These are phyloP conservation scores for Botia almorhae DNA, from an alignment of 2,797 vertebrate genomes.

Conservation along the genomic window DNA sequence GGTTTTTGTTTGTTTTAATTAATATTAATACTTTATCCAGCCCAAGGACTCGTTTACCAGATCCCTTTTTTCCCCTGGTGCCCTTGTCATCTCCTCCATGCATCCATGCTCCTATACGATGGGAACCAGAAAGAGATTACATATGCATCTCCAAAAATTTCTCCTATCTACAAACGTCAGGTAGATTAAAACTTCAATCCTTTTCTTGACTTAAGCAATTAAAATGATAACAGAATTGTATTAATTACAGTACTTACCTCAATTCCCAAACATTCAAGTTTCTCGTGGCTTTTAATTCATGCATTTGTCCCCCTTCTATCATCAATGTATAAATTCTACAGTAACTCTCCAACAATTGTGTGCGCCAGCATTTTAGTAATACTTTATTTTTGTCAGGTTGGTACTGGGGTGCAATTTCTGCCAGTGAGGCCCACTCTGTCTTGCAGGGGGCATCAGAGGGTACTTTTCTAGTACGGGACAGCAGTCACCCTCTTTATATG, in stretches of 20 bases:
- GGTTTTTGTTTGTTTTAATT: too few relatives aligned
- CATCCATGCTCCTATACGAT: conserved; percentile 78
- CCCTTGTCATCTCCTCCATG: conserved; percentile 70
- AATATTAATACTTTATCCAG: conserved; percentile 57
- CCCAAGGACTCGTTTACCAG: conserved; percentile 73
- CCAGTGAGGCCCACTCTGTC: conserved; percentile 91
- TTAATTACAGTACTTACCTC: too few relatives aligned
- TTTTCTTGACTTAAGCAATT: too few relatives aligned
- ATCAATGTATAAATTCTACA: too few relatives aligned
- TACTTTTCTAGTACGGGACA: conserved; percentile 95
- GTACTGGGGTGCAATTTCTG: conserved; percentile 97
- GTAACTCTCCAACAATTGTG: too few relatives aligned
- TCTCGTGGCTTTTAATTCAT: too few relatives aligned
- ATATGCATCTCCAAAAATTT: conserved; percentile 84
- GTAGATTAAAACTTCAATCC: conserved; percentile 67
- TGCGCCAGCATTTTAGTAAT: not conserved
- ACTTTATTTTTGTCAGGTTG: conserved; percentile 82
- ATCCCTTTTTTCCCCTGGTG: conserved; percentile 70
- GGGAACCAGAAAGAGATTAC: conserved; percentile 92
- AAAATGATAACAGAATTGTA: too few relatives aligned
- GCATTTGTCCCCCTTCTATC: too few relatives aligned
- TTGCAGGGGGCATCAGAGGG: conserved; percentile 93
- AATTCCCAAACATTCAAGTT: too few relatives aligned
- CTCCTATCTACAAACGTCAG: conserved; percentile 91
- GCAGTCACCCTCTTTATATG: conserved; percentile 96